Evolutionary conservation across 2,888 invertebrate species (phyloP).

Genomic region (Molorchus minor): DNA sequence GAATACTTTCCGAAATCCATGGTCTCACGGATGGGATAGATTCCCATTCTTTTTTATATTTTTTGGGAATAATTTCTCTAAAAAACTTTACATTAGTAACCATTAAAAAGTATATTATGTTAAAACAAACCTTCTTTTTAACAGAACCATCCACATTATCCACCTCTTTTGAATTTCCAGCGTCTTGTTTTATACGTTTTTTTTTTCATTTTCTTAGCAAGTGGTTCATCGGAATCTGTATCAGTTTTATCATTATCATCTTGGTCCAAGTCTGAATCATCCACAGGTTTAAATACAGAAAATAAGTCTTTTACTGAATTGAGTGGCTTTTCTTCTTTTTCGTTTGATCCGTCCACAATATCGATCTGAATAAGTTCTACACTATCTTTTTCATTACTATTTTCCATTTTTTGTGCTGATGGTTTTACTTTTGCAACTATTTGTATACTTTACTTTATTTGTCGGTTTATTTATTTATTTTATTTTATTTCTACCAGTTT

Average conservation of each 20-base stretch:
- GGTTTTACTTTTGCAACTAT: no score
- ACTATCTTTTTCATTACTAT: conserved; percentile 33
- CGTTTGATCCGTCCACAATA: conserved; percentile 34
- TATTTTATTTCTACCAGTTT: no score
- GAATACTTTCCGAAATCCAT: conserved; percentile 58
- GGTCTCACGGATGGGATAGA: conserved; percentile 57
- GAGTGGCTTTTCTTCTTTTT: conserved; percentile 41
- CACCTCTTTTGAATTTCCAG: conserved; percentile 22
- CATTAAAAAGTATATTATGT: conserved; percentile 2
- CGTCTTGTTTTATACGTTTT: conserved; percentile 34
- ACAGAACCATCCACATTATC: conserved; percentile 28
- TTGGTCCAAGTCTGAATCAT: conserved; percentile 46
- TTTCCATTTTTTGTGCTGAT: not conserved
- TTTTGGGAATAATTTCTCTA: conserved; percentile 53
- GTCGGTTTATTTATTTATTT: no score
- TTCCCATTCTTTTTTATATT: conserved; percentile 60
- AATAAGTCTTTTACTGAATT: conserved; percentile 54
- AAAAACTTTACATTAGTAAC: conserved; percentile 25
- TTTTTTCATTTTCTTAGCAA: conserved; percentile 47
- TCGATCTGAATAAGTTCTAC: conserved; percentile 42
- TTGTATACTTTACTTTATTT: no score
- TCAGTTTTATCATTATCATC: conserved; percentile 43
- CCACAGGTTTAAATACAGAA: conserved; percentile 51
- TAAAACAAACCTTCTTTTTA: conserved; percentile 40
- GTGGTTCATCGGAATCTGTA: conserved; percentile 45